These are phyloP conservation scores for Pseudoatta argentina DNA, from an alignment of 1,140 invertebrate species.

Conservation along the genomic window DNA sequence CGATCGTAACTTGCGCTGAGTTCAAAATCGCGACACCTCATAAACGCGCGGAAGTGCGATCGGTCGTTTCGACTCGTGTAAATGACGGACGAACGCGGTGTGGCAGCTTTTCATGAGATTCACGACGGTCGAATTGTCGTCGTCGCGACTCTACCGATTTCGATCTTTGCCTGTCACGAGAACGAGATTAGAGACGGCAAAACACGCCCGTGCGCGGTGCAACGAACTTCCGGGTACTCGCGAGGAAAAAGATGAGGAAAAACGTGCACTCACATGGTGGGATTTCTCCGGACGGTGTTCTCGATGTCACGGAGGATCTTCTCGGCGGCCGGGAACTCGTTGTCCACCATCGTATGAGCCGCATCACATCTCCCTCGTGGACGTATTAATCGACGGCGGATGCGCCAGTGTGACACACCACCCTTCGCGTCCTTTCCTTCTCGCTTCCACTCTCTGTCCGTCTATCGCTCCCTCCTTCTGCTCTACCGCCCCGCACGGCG, in stretches of 20 bases:
- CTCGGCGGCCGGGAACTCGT: slow-evolving; percentile 88
- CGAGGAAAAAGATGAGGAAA: background rate
- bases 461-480: background rate
- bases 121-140: background rate
- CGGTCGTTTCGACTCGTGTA: background rate
- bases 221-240: background rate
- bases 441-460: background rate
- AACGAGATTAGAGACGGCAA: background rate
- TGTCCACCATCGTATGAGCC: slow-evolving; percentile 87
- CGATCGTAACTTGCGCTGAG: background rate
- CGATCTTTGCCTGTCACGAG: background rate
- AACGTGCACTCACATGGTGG: slow-evolving; percentile 89
- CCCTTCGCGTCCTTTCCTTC: slow-evolving; percentile 43
- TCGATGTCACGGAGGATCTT: slow-evolving; percentile 93
- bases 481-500: slow-evolving; percentile 26
- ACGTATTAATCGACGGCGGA: slow-evolving; percentile 66
- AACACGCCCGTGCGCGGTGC: background rate
- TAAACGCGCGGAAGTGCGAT: background rate
- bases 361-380: slow-evolving; percentile 74
- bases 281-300: slow-evolving; percentile 90
- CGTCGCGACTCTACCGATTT: background rate
- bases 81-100: background rate
- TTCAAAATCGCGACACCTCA: background rate
- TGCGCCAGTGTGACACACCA: slow-evolving; percentile 69
- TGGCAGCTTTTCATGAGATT: background rate